Percentiles rank a stretch among this genome's conserved stretches.
These are phyloP conservation scores for Tadarida brasiliensis DNA, from an alignment of 2,797 vertebrate genomes.

Conservation along the genomic window DNA sequence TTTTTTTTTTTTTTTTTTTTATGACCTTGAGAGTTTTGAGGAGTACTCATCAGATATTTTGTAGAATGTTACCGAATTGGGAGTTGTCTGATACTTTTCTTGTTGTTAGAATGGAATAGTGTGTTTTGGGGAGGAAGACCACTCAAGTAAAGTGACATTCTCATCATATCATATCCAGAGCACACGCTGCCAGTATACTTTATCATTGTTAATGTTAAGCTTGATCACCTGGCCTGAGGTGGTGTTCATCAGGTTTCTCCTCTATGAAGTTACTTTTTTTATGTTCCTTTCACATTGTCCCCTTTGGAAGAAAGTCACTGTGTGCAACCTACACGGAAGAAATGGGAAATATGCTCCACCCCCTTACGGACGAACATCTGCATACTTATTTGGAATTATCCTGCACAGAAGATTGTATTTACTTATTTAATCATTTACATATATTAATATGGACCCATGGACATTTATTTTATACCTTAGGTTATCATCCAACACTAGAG, in stretches of 20 bases:
- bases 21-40: not conserved
- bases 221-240: not conserved
- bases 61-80: not conserved
- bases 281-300: no score
- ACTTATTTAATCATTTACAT: not conserved
- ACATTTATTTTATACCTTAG: not conserved
- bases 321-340: rapidly evolving
- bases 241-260: no score
- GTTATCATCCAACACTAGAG: rapidly evolving
- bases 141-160: rapidly evolving
- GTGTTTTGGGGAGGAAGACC: not conserved
- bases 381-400: not conserved
- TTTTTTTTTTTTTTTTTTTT: no score
- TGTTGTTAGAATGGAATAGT: not conserved
- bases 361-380: not conserved
- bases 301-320: not conserved
- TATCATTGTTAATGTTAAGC: rapidly evolving
- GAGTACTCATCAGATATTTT: not conserved
- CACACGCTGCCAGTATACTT: rapidly evolving
- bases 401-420: rapidly evolving
- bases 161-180: rapidly evolving
- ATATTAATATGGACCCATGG: rapidly evolving
- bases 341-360: rapidly evolving
- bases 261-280: rapidly evolving
- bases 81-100: no score